These are phyloP conservation scores for Sparus aurata DNA, from an alignment of 2,797 vertebrate genomes.

Conservation along the genomic window DNA sequence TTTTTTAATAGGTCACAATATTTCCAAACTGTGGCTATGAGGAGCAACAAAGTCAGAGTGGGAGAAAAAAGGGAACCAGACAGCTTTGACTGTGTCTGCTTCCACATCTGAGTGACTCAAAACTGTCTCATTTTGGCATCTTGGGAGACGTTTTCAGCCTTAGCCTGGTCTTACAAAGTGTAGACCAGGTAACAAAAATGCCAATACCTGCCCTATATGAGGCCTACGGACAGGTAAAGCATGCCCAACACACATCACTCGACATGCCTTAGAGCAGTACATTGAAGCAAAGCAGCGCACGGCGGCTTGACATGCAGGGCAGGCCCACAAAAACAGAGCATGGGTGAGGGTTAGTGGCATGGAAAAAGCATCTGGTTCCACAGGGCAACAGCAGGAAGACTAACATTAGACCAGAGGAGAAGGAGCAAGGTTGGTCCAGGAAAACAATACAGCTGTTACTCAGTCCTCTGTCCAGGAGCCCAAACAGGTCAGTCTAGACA, in stretches of 20 bases:
- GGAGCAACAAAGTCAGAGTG: not conserved
- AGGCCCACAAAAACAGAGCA: slow-evolving; percentile 11
- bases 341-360: slow-evolving; percentile 15
- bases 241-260: not conserved
- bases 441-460: slow-evolving; percentile 1
- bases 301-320: slow-evolving; percentile 7
- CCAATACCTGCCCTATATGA: too few species aligned
- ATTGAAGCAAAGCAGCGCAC: slow-evolving; percentile 1
- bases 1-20: not conserved
- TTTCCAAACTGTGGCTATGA: slow-evolving; percentile 6
- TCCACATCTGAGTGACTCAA: not conserved
- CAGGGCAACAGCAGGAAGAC: slow-evolving; percentile 1
- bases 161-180: not conserved
- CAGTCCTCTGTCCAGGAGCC: slow-evolving; percentile 1
- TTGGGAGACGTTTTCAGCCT: not conserved
- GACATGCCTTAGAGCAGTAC: not conserved
- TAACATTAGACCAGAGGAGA: slow-evolving; percentile 3
- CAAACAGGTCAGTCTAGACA: slow-evolving; percentile 25
- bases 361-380: slow-evolving; percentile 14
- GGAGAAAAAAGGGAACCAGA: not conserved
- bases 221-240: not conserved
- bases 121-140: not conserved
- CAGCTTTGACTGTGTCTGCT: not conserved
- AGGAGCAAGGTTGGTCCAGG: slow-evolving; percentile 8
- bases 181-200: too few species aligned